Evolutionary conservation across 2,797 vertebrate genomes (phyloP), one percentile per base, ranked within the genome.

Genomic region (Coregonus ussuriensis): DNA sequence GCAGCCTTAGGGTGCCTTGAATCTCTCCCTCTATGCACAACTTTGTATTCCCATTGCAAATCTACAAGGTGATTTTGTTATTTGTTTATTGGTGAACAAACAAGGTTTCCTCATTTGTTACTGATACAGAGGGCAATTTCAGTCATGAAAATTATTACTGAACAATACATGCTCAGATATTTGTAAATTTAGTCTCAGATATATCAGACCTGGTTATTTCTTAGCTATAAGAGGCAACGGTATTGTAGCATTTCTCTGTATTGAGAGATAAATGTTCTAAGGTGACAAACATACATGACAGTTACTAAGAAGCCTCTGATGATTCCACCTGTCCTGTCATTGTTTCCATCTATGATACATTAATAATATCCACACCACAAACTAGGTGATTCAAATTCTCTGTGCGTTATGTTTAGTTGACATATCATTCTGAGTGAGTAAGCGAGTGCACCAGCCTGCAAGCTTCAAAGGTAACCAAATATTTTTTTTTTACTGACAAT

Each of bases 401-500:
- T 86, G 76, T 74, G 80, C 78, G 31, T 74, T 74, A 75, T 59
- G 74, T 86, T 90, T 86, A 79, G 77, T 86, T 75, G 79, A 78
- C 72, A 83, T 87, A 87, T 88, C 89, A 85, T 13, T 77, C 66
- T 76, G 79, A 91, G 87, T 85, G 84, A 93, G 90, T 87, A 86
- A 88, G 89, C 84, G 9, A 63, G 59, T 0, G 86, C 83, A 83
- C 67, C 85, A 89, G 86, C 86, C 87, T 83, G 87, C 88, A 83
- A 86, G 83, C 86, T 92, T 88, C 87, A 89, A 84, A 89, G 84
- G 83, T 87, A 92, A 85, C 88, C 75, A 82, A 91, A 90, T 16
- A 18, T n/a, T 11, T 65, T 69, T 76, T 80, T 89, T 87, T 84
- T 85, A 93, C 91, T 94, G 93, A 93, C 93, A 89, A 85, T 90